These are phyloP conservation scores for Ennomos erosarius DNA, from an alignment of 2,888 invertebrate genomes.

Conservation along the genomic window DNA sequence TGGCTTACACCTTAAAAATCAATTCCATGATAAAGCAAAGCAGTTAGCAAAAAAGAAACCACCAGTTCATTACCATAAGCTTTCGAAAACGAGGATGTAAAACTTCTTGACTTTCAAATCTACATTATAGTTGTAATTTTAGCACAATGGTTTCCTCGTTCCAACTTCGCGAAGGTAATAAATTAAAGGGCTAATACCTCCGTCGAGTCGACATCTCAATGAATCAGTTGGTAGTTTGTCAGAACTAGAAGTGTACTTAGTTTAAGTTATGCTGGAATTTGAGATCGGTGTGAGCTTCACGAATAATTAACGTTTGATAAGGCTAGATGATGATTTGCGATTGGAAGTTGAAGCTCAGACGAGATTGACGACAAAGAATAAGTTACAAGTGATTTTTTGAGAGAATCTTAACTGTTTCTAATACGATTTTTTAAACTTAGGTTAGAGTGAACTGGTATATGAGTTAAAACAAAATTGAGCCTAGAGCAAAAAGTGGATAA, in stretches of 20 bases:
- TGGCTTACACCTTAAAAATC: too few relatives aligned
- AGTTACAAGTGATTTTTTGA: too few relatives aligned
- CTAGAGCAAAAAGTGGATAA: too few relatives aligned
- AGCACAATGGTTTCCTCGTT: slow-evolving; percentile 48
- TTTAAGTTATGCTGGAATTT: slow-evolving; percentile 24
- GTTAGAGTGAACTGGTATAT: too few relatives aligned
- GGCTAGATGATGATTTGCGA: slow-evolving; percentile 9
- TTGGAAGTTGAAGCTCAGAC: not conserved
- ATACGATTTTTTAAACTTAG: too few relatives aligned
- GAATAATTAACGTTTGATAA: slow-evolving; percentile 21
- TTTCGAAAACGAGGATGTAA: slow-evolving; percentile 21
- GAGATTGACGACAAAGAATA: not conserved
- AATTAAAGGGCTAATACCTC: slow-evolving; percentile 53
- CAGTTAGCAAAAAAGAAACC: slow-evolving; percentile 24
- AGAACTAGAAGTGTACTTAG: slow-evolving; percentile 28
- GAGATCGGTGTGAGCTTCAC: slow-evolving; percentile 9
- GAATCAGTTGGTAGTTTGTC: slow-evolving; percentile 47
- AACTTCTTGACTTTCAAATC: slow-evolving; percentile 31
- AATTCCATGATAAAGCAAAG: not conserved
- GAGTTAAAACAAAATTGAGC: too few relatives aligned
- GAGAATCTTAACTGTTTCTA: too few relatives aligned
- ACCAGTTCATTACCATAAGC: slow-evolving; percentile 27
- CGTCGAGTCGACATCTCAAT: slow-evolving; percentile 47
- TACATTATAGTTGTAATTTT: slow-evolving; percentile 40
- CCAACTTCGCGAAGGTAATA: slow-evolving; percentile 45